Evolutionary conservation across 2,888 invertebrate genomes (phyloP).

Genomic region (Odontomyia ornata): DNA sequence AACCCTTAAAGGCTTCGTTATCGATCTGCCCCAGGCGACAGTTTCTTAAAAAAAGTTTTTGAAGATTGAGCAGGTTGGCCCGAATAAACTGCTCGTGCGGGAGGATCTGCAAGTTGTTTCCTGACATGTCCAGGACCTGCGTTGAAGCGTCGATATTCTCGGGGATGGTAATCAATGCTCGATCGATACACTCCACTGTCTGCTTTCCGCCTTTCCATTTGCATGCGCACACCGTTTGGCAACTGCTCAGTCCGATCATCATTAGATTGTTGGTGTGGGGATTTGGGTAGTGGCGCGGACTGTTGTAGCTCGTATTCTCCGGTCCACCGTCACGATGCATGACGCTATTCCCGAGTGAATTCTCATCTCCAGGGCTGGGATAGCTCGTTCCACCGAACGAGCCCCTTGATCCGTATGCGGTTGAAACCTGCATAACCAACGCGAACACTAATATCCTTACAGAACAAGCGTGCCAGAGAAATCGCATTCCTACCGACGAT

Average conservation of each 20-base stretch:
- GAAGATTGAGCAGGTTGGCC: slow-evolving; percentile 84
- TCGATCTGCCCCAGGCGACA: slow-evolving; percentile 89
- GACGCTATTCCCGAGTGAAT: slow-evolving; percentile 5
- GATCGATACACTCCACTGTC: slow-evolving; percentile 89
- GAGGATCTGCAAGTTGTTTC: slow-evolving; percentile 85
- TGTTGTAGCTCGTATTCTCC: neutral
- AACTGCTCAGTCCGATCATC: slow-evolving; percentile 63
- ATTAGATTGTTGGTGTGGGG: slow-evolving; percentile 47
- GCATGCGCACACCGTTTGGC: slow-evolving; percentile 83
- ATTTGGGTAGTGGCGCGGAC: slow-evolving; percentile 35
- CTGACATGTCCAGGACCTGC: slow-evolving; percentile 89
- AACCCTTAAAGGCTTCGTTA: slow-evolving; percentile 81
- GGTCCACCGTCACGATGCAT: slow-evolving; percentile 1
- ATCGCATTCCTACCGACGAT: neutral
- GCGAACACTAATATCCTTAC: neutral
- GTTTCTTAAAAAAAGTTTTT: slow-evolving; percentile 83
- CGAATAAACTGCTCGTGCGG: slow-evolving; percentile 83
- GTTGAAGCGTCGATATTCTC: slow-evolving; percentile 87
- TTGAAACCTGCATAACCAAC: neutral
- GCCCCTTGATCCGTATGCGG: neutral
- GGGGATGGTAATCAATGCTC: slow-evolving; percentile 83
- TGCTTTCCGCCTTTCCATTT: slow-evolving; percentile 96
- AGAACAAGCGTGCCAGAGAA: neutral
- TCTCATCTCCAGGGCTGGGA: neutral
- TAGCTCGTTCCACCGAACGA: neutral